Evolutionary conservation across 2,797 vertebrate species (phyloP).

Genomic region (Phalloptychus januarius): DNA sequence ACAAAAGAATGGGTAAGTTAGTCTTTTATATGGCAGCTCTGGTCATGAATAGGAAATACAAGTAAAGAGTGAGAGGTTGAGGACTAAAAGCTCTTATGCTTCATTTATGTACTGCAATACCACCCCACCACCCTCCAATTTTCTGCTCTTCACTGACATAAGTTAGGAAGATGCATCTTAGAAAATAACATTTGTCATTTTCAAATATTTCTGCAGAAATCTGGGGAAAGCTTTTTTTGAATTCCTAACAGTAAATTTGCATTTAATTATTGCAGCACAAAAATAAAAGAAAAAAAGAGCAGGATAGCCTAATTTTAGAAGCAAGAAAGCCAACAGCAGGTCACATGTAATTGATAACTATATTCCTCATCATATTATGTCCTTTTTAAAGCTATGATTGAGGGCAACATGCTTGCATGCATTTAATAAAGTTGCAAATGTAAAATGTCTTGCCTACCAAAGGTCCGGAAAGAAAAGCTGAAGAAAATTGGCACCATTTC

Average conservation of each 20-base stretch:
- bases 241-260: not conserved
- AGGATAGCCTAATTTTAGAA: conserved; percentile 12
- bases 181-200: conserved; percentile 13
- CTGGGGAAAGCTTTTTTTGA: not conserved
- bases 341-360: conserved; percentile 17
- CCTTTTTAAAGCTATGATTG: conserved; percentile 12
- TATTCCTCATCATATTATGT: conserved; percentile 14
- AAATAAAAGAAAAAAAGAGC: conserved; percentile 18
- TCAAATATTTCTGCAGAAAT: not conserved
- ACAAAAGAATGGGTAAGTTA: conserved; percentile 99
- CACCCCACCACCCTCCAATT: conserved; percentile 55
- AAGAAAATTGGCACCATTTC: conserved; percentile 41
- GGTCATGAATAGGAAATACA: conserved; percentile 79
- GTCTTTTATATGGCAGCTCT: conserved; percentile 82
- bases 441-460: conserved; percentile 25
- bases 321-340: conserved; percentile 15
- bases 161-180: conserved; percentile 28
- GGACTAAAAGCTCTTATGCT: conserved; percentile 72
- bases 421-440: conserved; percentile 37
- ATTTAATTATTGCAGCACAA: conserved; percentile 19
- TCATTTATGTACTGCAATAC: conserved; percentile 62
- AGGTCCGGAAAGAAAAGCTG: conserved; percentile 15
- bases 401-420: conserved; percentile 15
- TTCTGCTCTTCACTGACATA: conserved; percentile 31
- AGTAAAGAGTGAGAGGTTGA: conserved; percentile 63